phyloP scores from a whole-genome alignment of 2,113 vertebrate genomes.

The Nymphicus hollandicus region DNA sequence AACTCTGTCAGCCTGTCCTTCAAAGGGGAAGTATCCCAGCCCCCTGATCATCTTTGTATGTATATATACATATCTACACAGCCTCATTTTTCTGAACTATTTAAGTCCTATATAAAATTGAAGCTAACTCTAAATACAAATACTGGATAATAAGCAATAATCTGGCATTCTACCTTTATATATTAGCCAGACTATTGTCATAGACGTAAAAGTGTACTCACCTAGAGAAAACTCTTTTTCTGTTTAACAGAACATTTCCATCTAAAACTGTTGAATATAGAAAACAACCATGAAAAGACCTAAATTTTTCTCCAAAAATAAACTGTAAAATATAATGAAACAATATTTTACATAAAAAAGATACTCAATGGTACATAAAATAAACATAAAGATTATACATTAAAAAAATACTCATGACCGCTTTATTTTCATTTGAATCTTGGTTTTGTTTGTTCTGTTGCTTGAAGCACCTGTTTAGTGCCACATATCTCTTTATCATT shows the following conservation, averaged over 20 bases:
- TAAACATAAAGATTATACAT: background rate
- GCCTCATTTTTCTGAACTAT: background rate
- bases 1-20: background rate
- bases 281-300: background rate
- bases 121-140: background rate
- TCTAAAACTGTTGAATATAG: background rate
- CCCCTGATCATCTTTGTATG: accelerated
- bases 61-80: too few relatives aligned
- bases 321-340: background rate
- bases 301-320: background rate
- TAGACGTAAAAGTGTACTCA: background rate
- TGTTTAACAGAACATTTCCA: background rate
- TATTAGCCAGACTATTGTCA: background rate
- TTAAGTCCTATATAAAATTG: background rate
- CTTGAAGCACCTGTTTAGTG: background rate
- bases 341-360: background rate
- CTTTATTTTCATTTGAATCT: background rate
- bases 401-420: background rate
- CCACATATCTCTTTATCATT: background rate
- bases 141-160: background rate
- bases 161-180: background rate
- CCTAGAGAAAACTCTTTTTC: background rate
- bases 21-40: accelerated
- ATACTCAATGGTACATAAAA: background rate
- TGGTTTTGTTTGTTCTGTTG: background rate